Evolutionary conservation across 2,113 vertebrate species (phyloP).

Genomic region (Ochotona curzoniae): DNA sequence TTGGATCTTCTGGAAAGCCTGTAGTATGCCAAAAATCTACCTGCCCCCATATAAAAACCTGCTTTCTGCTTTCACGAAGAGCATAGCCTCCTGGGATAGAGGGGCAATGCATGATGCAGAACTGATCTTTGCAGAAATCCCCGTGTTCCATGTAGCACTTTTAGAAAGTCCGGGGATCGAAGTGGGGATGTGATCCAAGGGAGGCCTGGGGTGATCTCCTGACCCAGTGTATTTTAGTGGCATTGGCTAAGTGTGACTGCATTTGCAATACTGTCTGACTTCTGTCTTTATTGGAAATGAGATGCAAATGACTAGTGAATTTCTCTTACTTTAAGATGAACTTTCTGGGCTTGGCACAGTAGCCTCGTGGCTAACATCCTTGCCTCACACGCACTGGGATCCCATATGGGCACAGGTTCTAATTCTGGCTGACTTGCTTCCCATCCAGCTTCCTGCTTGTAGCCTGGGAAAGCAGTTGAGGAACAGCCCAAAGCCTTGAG

Average conservation of each 20-base stretch:
- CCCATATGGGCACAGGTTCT: too few species aligned
- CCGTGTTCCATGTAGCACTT: accelerated
- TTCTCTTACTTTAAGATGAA: not conserved
- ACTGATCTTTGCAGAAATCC: not conserved
- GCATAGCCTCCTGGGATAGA: not conserved
- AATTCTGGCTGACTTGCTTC: too few species aligned
- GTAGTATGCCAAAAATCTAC: not conserved
- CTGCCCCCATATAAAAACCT: not conserved
- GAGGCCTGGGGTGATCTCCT: not conserved
- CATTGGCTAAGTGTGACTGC: slow-evolving; percentile 1
- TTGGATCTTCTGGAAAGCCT: not conserved
- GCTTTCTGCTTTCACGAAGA: slow-evolving; percentile 1
- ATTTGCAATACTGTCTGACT: not conserved
- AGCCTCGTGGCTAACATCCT: too few species aligned
- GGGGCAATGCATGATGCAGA: not conserved
- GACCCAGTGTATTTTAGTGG: not conserved
- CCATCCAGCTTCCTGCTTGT: too few species aligned
- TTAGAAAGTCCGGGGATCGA: not conserved
- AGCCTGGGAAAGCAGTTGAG: too few species aligned
- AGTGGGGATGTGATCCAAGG: not conserved
- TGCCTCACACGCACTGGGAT: too few species aligned
- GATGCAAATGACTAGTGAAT: not conserved
- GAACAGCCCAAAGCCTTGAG: too few species aligned
- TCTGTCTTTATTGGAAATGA: slow-evolving; percentile 11
- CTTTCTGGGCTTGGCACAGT: too few species aligned